phyloP scores from a whole-genome alignment of 2,113 vertebrate genomes.

The Terrapene triunguis region DNA sequence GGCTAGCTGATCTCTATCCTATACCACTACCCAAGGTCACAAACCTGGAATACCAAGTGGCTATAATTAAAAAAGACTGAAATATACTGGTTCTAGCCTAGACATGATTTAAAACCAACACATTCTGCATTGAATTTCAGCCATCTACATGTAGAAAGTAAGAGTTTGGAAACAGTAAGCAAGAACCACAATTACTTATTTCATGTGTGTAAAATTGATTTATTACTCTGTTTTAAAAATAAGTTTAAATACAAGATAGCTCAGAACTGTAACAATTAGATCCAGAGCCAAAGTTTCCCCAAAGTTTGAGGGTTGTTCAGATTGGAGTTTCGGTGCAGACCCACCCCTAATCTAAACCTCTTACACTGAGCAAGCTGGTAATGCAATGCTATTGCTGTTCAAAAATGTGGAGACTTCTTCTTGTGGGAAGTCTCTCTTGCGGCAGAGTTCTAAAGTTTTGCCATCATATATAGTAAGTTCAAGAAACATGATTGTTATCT shows the following conservation, averaged over 20 bases:
- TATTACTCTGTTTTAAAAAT: neutral
- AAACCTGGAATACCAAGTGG: neutral
- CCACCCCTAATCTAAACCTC: neutral
- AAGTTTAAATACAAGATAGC: neutral
- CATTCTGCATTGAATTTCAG: neutral
- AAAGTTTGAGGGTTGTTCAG: neutral
- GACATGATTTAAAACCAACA: neutral
- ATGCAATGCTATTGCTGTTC: neutral
- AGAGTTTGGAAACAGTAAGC: neutral
- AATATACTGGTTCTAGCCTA: neutral
- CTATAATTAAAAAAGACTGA: neutral
- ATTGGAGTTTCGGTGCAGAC: neutral
- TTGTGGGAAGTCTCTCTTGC: neutral
- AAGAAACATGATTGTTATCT: neutral
- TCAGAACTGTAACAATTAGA: neutral
- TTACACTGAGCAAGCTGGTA: neutral
- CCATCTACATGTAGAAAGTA: neutral
- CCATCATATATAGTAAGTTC: neutral
- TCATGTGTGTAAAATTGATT: neutral
- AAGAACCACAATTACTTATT: neutral
- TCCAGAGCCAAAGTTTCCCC: rapidly evolving
- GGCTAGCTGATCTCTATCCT: neutral
- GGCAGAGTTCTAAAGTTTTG: neutral
- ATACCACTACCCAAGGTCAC: neutral
- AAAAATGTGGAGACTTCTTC: neutral